Percentiles rank a stretch among this genome's conserved stretches.
Conservation (phyloP, 1,140 invertebrate species). For the Drosophila cardini region DNA sequence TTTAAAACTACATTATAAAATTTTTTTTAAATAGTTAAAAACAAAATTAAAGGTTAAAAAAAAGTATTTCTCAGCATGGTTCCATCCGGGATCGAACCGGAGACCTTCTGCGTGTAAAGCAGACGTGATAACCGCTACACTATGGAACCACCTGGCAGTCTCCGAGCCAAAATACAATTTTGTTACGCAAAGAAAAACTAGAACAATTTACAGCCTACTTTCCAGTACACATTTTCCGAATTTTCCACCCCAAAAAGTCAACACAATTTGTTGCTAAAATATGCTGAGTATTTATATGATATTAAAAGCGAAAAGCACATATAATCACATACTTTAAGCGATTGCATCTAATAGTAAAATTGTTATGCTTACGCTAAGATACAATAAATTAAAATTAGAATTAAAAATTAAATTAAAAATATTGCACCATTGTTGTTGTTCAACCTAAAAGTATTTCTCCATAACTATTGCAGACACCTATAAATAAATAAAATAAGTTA, state of each 20-base stretch:
- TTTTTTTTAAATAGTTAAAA: neutral
- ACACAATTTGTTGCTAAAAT: neutral
- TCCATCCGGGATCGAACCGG: conserved; percentile 88
- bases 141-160: conserved; percentile 52
- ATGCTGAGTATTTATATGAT: conserved; percentile 61
- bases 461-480: conserved; percentile 52
- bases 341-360: conserved; percentile 57
- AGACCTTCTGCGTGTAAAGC: conserved; percentile 89
- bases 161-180: conserved; percentile 54
- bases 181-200: neutral
- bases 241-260: neutral
- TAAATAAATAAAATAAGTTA: conserved; percentile 55
- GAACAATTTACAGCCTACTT: conserved; percentile 30
- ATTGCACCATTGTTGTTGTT: conserved; percentile 73
- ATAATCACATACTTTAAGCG: conserved; percentile 37
- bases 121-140: conserved; percentile 88
- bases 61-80: conserved; percentile 74
- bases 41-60: neutral
- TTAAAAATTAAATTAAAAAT: conserved; percentile 57
- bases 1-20: neutral
- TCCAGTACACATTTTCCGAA: neutral
- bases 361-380: conserved; percentile 50
- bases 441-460: conserved; percentile 58
- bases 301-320: conserved; percentile 70
- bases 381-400: conserved; percentile 55